Base-by-base conservation (phyloP, 2,113 vertebrate species). In the Petaurus breviceps region DNA sequence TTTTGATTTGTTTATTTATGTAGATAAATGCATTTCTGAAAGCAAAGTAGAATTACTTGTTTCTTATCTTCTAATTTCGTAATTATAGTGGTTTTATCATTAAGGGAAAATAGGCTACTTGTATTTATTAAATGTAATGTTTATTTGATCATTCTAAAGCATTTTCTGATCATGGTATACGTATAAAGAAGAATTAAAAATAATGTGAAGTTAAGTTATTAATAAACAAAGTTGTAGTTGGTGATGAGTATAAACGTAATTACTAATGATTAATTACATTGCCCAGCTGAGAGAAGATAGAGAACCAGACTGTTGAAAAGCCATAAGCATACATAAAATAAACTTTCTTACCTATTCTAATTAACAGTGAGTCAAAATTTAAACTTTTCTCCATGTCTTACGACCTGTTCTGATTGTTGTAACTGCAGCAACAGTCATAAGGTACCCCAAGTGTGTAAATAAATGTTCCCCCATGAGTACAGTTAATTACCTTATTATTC, bases 1-100 rank as follows among this genome's bases (percentile, higher is more conserved):
- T 96, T 97, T 96, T 94, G 77, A 55, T 93, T 89, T 51, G 77
- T 97, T 98, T 96, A 91, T 98, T 96, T 93, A 96, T 55, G 92
- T 93, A 96, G 92, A 90, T 95, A 96, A 96, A 55, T 92, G 51
- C 95, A 96, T 93, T 49, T 97, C 6, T 93, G 68, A 12, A 95
- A 92, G 94, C 90, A 37, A 95, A n/a, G 94, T 96, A 8, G 51
- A 90, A 84, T 96, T 95, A 1, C 55, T 97, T 95, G 37, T 91
- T 93, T 96, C n/a, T 95, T 84, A 51, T 57, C 31, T n/a, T 53
- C 12, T n/a, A 95, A 4, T 93, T 92, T 92, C 92, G 31, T 96
- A 93, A 92, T 93, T 97, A 31, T 92, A 96, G 37, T 95, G 95
- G 37, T 94, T n/a, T 96, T 96, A 51, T 93, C 24, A 97, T 51